Evolutionary conservation across 2,797 vertebrate genomes (phyloP), one percentile per base, ranked within the genome.

Genomic region (Coccyzus lansbergi): DNA sequence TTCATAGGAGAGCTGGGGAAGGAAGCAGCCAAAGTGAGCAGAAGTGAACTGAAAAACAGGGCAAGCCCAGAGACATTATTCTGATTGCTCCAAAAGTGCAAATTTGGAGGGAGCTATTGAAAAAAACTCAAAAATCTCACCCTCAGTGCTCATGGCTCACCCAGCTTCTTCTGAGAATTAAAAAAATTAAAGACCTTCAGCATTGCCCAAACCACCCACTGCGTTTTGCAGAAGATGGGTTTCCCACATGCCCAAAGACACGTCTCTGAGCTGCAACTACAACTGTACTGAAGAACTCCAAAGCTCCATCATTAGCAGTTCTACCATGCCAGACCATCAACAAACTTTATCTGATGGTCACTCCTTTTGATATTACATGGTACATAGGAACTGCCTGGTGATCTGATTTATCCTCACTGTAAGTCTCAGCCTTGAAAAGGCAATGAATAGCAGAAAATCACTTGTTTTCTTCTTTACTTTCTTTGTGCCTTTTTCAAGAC

Each of bases 21-120:
- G 36, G 1, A 0, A 67, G n/a, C 2, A 1, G 42, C 34, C 24
- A 38, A 88, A 62, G 18, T 1, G 1, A 75, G 34, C 25, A 59
- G 24, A 55, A 48, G 26, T 4, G 7, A 56, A 58, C 8, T 0
- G 1, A 55, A 36, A 16, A 84, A 55, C 15, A 9, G 7, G 55
- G 48, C 22, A 76, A 62, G 67, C 15, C 19, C 48, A 46, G 29
- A 81, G 12, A 31, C 42, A 7, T 22, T 12, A 22, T 31, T 60
- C 49, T 71, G 55, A 6, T 3, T 10, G 25, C 17, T 59, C 29
- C 64, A 63, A 18, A 72, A 70, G 15, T 10, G 11, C 33, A 52
- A 63, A 64, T 5, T 10, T 65, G 34, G 26, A 70, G 70, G 16
- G 6, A 76, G 34, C 24, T 48, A 74, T 1, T 24, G 29, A 4